These are phyloP conservation scores for Tenthredo livida DNA, from an alignment of 2,888 invertebrate species.

Conservation along the genomic window DNA sequence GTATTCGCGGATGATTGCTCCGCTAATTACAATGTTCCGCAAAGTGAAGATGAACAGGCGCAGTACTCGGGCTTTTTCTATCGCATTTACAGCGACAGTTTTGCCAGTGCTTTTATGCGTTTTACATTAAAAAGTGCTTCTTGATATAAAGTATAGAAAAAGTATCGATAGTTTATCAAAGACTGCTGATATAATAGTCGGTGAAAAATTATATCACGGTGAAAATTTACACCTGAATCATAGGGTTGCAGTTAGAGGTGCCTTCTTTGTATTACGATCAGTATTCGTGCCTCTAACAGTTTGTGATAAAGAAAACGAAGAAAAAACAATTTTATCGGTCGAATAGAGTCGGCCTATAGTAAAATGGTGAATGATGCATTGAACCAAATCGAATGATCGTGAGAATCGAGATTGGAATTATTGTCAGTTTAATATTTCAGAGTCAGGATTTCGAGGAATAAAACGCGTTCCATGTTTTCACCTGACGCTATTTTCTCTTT, in stretches of 20 bases:
- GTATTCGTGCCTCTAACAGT: background rate
- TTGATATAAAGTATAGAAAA: background rate
- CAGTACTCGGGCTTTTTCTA: background rate
- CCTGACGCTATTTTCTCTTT: slow-evolving; percentile 35
- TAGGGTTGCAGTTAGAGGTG: background rate
- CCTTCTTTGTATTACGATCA: background rate
- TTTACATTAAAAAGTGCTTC: background rate
- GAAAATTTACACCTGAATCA: background rate
- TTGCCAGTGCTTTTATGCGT: background rate
- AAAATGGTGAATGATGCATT: background rate
- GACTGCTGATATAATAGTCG: background rate
- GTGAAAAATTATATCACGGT: background rate
- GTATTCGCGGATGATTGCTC: slow-evolving; percentile 21
- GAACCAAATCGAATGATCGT: slow-evolving; percentile 41
- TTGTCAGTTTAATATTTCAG: background rate
- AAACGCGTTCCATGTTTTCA: background rate
- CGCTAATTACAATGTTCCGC: slow-evolving; percentile 26
- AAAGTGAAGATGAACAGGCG: slow-evolving; percentile 35
- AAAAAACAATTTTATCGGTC: slow-evolving; percentile 5
- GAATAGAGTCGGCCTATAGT: background rate
- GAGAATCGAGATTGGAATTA: slow-evolving; percentile 39
- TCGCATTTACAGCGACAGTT: background rate
- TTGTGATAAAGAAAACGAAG: background rate
- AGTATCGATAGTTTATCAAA: background rate
- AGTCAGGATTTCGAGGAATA: background rate